These are phyloP conservation scores for Himantopus leucocephalus DNA, from an alignment of 2,113 vertebrate species.

Conservation along the genomic window DNA sequence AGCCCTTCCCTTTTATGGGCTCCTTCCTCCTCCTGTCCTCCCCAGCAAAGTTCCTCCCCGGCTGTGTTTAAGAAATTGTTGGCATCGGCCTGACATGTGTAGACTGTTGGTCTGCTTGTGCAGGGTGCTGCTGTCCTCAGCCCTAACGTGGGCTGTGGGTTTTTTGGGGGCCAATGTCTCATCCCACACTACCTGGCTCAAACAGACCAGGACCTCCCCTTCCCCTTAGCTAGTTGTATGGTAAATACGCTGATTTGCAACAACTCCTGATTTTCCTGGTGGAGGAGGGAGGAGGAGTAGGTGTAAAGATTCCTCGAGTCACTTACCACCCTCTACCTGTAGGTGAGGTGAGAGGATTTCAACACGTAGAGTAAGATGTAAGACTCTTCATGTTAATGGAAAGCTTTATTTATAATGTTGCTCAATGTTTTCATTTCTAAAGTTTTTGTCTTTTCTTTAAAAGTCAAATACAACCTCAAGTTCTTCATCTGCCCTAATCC, in stretches of 20 bases:
- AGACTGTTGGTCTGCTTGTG: background rate
- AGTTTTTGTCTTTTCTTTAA: background rate
- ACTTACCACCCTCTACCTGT: background rate
- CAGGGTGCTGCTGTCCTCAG: background rate
- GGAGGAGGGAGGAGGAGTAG: background rate
- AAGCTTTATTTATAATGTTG: background rate
- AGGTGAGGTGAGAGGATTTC: background rate
- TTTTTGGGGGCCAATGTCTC: background rate
- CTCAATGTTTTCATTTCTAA: background rate
- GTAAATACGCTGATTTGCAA: background rate
- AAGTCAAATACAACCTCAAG: background rate
- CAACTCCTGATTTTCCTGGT: background rate
- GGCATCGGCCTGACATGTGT: background rate
- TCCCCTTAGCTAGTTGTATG: background rate
- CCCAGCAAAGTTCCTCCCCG: background rate
- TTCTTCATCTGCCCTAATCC: background rate
- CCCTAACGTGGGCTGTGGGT: fast-evolving
- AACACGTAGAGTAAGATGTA: background rate
- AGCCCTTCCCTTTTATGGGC: background rate
- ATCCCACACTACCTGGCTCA: background rate
- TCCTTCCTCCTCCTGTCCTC: background rate
- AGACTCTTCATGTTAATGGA: background rate
- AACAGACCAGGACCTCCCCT: background rate
- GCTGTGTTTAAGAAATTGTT: background rate
- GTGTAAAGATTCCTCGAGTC: background rate